Evolutionary conservation across 2,888 invertebrate species (phyloP).

Genomic region (Melinopterus prodromus): DNA sequence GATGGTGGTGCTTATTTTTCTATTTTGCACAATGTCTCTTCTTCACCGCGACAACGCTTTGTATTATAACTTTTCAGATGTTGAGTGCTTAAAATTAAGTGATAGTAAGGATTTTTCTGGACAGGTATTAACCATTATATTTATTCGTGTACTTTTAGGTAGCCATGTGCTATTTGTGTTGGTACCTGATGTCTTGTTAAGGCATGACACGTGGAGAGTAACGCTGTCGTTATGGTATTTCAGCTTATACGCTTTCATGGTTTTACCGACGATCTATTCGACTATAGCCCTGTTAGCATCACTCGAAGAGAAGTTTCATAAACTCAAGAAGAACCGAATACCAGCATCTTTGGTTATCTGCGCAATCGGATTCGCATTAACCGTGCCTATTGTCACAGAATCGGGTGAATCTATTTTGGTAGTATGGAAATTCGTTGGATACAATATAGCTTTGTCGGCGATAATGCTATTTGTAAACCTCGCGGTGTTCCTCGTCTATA

Average conservation of each 20-base stretch:
- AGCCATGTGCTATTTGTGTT: background rate
- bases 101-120: background rate
- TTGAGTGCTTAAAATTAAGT: background rate
- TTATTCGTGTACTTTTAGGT: background rate
- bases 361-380: background rate
- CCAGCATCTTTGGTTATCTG: background rate
- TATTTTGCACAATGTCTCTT: background rate
- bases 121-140: background rate
- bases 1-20: conserved; percentile 8
- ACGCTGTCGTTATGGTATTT: conserved; percentile 7
- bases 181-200: conserved; percentile 17
- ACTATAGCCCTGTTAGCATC: conserved; percentile 9
- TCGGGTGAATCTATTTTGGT: background rate
- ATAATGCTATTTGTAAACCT: conserved; percentile 17
- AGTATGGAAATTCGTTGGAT: conserved; percentile 9
- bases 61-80: background rate
- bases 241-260: background rate
- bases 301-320: conserved; percentile 8
- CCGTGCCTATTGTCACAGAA: conserved; percentile 1
- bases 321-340: background rate
- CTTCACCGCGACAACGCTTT: background rate
- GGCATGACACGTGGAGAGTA: background rate
- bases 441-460: background rate
- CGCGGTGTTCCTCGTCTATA: conserved; percentile 19
- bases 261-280: conserved; percentile 11